phyloP scores from a whole-genome alignment of 2,797 vertebrate genomes.

The Pipistrellus nathusii region DNA sequence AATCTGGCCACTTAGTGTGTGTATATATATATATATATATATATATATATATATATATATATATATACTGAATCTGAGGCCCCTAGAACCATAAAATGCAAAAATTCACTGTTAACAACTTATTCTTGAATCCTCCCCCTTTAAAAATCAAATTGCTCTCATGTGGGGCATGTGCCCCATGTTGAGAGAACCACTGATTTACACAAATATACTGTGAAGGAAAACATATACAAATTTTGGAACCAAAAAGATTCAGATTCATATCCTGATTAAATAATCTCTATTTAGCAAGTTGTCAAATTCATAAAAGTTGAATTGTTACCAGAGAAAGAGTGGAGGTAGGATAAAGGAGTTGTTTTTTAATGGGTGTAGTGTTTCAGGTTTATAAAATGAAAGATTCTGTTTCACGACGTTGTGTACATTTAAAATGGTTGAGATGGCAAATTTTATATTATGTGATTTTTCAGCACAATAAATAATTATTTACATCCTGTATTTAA shows the following conservation, averaged over 20 bases:
- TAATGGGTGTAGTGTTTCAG: background rate
- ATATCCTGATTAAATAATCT: background rate
- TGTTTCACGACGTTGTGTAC: background rate
- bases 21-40: no score
- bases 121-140: no score
- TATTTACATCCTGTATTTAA: background rate
- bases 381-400: background rate
- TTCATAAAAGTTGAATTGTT: background rate
- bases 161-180: no score
- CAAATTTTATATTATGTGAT: background rate
- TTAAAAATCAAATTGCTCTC: no score
- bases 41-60: no score
- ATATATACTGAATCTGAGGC: no score
- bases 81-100: no score
- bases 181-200: background rate
- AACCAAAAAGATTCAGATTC: background rate
- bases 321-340: background rate
- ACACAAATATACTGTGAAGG: background rate
- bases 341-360: background rate
- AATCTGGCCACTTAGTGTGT: no score
- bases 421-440: background rate
- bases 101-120: no score
- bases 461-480: background rate
- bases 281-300: background rate
- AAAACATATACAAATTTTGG: background rate